These are phyloP conservation scores for Phenacoccus solenopsis DNA, from an alignment of 1,140 invertebrate species.

Conservation along the genomic window DNA sequence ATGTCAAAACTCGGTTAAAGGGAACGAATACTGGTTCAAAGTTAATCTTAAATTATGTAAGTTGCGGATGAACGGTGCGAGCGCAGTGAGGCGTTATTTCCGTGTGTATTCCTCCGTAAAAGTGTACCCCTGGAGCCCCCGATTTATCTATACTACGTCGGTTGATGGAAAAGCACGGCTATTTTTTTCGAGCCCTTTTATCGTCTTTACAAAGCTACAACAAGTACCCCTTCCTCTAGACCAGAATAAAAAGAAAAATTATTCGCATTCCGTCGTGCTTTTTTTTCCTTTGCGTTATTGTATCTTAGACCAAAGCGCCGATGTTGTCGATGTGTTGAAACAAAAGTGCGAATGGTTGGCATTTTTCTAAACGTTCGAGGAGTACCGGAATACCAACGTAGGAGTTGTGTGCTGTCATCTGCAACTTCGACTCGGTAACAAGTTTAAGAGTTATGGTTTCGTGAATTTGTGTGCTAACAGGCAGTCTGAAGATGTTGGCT, in stretches of 20 bases:
- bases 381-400: no score
- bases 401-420: no score
- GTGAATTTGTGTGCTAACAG: no score
- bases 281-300: background rate
- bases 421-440: no score
- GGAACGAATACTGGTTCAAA: conserved; percentile 16
- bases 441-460: no score
- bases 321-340: background rate
- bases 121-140: conserved; percentile 7
- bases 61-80: conserved; percentile 16
- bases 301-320: background rate
- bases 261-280: conserved; percentile 9
- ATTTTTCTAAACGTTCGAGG: background rate
- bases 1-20: conserved; percentile 16
- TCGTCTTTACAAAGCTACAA: conserved; percentile 14
- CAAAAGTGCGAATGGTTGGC: background rate
- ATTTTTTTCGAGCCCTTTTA: conserved; percentile 7
- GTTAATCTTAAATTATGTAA: conserved; percentile 18
- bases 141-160: background rate
- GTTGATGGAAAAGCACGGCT: conserved; percentile 12
- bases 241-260: conserved; percentile 8
- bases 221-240: background rate
- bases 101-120: conserved; percentile 16
- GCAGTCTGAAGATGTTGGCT: no score
- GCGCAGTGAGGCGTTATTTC: conserved; percentile 14